Conservation (phyloP, 2,113 vertebrate species). For the Phaethornis superciliosus region DNA sequence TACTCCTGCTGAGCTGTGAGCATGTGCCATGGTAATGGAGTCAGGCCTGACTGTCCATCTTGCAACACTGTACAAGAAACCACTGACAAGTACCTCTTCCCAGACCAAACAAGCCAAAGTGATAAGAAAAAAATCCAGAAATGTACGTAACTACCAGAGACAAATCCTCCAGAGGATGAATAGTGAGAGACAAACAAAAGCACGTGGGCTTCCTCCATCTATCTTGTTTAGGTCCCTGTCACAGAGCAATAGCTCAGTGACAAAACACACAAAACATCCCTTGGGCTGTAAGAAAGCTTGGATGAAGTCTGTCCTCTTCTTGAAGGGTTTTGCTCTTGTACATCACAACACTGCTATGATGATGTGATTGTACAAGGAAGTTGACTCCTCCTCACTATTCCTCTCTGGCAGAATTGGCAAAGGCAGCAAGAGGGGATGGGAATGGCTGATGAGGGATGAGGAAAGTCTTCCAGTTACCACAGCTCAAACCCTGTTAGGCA, state of each 20-base stretch:
- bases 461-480: background rate
- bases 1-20: background rate
- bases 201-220: fast-evolving
- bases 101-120: background rate
- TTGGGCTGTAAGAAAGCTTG: background rate
- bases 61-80: background rate
- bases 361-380: background rate
- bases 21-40: background rate
- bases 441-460: background rate
- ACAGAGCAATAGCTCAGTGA: background rate
- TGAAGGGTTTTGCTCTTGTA: background rate
- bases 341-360: background rate
- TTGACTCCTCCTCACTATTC: fast-evolving
- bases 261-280: background rate
- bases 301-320: background rate
- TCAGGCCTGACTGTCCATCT: background rate
- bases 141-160: background rate
- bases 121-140: fast-evolving
- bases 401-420: background rate
- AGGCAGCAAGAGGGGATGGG: background rate
- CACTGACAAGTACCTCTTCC: background rate
- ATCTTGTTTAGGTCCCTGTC: background rate
- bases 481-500: background rate
- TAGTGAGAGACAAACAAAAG: background rate
- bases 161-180: background rate